phyloP scores from a whole-genome alignment of 2,113 vertebrate species.

The Hyaena hyaena region DNA sequence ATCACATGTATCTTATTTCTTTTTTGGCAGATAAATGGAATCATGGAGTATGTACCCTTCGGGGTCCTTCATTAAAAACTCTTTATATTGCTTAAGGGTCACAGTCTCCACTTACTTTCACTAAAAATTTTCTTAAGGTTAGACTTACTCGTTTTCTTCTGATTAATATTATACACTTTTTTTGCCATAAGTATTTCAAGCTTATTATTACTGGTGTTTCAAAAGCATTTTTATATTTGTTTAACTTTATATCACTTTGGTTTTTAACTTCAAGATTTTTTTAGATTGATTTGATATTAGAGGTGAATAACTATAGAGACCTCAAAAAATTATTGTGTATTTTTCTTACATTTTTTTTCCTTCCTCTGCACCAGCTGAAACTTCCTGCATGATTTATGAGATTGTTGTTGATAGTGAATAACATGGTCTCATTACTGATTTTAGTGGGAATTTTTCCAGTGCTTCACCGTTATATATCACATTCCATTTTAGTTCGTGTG shows the following conservation, averaged over 20 bases:
- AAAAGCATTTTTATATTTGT: not conserved
- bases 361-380: not conserved
- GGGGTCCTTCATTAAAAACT: not conserved
- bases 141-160: not conserved
- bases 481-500: not conserved
- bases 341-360: not conserved
- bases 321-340: not conserved
- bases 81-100: not conserved
- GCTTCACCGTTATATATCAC: not conserved
- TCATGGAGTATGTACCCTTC: not conserved
- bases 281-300: not conserved
- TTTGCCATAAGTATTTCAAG: constrained; percentile 18
- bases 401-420: not conserved
- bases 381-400: not conserved
- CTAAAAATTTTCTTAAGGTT: not conserved
- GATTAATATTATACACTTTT: not conserved
- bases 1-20: not conserved
- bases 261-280: not conserved
- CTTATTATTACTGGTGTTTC: not conserved
- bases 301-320: not conserved
- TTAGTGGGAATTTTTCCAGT: not conserved
- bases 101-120: not conserved
- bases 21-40: not conserved
- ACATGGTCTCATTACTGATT: not conserved
- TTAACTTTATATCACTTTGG: not conserved